Evolutionary conservation across 2,113 vertebrate genomes (phyloP).

Genomic region (Piaya cayana): DNA sequence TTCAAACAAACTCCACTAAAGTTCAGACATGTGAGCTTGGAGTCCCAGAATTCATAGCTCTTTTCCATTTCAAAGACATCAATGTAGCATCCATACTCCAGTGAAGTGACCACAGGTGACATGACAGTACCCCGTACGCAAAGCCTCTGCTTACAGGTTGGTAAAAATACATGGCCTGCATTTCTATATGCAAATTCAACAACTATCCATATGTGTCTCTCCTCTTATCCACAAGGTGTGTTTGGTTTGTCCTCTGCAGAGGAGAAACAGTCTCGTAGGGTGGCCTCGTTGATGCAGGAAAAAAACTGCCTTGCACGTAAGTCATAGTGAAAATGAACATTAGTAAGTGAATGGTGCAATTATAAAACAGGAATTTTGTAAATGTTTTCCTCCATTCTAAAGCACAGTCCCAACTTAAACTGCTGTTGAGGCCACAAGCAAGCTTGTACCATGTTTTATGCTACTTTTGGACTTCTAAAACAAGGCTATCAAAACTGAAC

Average conservation of each 20-base stretch:
- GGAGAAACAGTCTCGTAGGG: background rate
- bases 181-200: background rate
- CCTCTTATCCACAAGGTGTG: background rate
- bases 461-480: background rate
- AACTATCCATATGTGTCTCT: background rate
- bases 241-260: background rate
- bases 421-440: background rate
- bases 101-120: background rate
- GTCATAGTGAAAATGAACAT: background rate
- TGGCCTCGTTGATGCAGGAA: background rate
- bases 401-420: background rate
- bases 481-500: background rate
- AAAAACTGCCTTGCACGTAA: background rate
- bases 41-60: background rate
- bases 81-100: background rate
- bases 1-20: background rate
- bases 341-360: background rate
- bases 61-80: background rate
- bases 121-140: background rate
- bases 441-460: background rate
- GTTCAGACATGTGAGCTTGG: background rate
- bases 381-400: background rate
- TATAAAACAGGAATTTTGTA: background rate
- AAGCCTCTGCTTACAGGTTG: background rate
- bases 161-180: background rate